Evolutionary conservation across 1,140 invertebrate species (phyloP), one percentile per base, ranked within the genome.

Genomic region (Drosophila mojavensis): DNA sequence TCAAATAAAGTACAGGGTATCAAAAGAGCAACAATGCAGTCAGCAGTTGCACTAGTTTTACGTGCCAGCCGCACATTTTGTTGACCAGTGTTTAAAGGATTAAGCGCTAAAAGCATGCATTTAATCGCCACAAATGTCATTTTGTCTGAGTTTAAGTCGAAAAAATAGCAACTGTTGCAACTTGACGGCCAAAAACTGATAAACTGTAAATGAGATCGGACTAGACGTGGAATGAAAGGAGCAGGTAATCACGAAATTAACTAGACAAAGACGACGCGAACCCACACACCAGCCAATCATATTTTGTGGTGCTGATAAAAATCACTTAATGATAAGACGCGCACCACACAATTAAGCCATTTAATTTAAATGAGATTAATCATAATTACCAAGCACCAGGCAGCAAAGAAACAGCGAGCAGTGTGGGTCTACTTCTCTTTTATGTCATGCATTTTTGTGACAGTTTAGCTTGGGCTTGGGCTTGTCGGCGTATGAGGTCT

Each of bases 341-440:
- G 69, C 55, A 65, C 69, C 68, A 67, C 77, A 75, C 84, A 89
- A 89, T 89, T 89, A 89, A 84, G 80, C 75, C 84, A 89, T 89
- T 89, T 90, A 80, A 89, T 89, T 89, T 89, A 84, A 89, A 89
- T 89, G 84, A 89, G 84, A 89, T 89, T 89, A 89, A 89, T 89
- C 84, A 89, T 89, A 89, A 89, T 89, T 89, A 89, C 79, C 70
- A 88, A 79, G 78, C 84, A 64, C 50, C 59, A 77, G 79, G 50
- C 78, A 20, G n/a, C 15, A 17, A 47, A 9, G n/a, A 47, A 47
- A 47, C 17, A 17, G 3, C 6, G 43, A 15, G 6, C n/a, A 17
- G n/a, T 17, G n/a, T 17, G 43, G n/a, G n/a, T 47, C 43, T 17
- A 17, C 17, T 45, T 45, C 43, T 15, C 20, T 45, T 59, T 59